These are phyloP conservation scores for Geotrypetes seraphini DNA, from an alignment of 2,797 vertebrate genomes.

Conservation along the genomic window DNA sequence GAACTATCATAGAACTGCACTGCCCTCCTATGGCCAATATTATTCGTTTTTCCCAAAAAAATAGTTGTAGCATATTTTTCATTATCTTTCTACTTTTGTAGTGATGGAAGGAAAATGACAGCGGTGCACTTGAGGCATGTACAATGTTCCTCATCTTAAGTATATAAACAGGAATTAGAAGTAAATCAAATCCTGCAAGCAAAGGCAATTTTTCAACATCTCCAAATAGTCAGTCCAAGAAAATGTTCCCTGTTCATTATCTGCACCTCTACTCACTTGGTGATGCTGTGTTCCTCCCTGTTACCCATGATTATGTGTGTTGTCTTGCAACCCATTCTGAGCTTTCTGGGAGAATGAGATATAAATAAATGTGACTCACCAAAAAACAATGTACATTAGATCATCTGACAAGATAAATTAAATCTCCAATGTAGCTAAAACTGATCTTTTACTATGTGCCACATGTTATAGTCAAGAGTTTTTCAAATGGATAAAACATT, in stretches of 20 bases:
- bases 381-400: not conserved
- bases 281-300: too few species aligned
- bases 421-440: too few species aligned
- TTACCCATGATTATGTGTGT: too few species aligned
- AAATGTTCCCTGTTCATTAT: too few species aligned
- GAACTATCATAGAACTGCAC: slow-evolving; percentile 25
- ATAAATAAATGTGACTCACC: not conserved
- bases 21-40: slow-evolving; percentile 35
- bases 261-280: too few species aligned
- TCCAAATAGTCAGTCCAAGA: not conserved
- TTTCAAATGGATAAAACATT: too few species aligned
- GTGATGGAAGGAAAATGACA: not conserved
- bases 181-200: too few species aligned
- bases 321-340: too few species aligned
- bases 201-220: not conserved
- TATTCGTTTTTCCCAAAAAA: slow-evolving; percentile 1
- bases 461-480: too few species aligned
- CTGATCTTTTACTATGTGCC: too few species aligned
- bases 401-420: not conserved
- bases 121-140: not conserved
- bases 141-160: not conserved
- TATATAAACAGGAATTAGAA: not conserved
- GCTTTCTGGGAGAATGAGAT: too few species aligned
- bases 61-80: rapidly evolving
- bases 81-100: not conserved